A percentile compares a stretch with the other conserved stretches of the same genome.
Evolutionary conservation across 2,113 vertebrate species (phyloP).

Genomic region (Anolis carolinensis): DNA sequence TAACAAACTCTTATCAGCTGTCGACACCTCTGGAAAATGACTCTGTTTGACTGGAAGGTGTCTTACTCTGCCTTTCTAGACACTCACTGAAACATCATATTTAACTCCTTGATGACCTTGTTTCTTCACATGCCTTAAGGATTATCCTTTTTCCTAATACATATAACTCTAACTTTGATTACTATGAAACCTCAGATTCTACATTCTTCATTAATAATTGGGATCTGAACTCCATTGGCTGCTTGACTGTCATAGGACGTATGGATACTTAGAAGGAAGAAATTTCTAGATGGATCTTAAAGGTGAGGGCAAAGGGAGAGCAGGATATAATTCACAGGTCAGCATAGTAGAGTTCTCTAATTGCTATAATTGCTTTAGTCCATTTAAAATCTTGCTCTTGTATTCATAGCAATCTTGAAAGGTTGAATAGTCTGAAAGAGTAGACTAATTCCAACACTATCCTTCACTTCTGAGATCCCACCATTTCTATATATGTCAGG

Average conservation of each 20-base stretch:
- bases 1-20: no score
- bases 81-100: no score
- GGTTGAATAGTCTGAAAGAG: background rate
- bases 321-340: background rate
- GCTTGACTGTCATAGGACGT: background rate
- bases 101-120: no score
- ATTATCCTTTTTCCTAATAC: no score
- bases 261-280: no score
- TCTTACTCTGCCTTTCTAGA: no score
- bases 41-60: no score
- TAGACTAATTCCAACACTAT: background rate
- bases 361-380: background rate
- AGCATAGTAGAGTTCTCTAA: background rate
- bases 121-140: no score
- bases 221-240: background rate
- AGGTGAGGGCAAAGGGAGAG: background rate
- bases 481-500: background rate
- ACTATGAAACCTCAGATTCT: background rate
- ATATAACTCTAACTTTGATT: no score
- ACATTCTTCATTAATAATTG: background rate
- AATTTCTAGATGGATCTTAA: background rate
- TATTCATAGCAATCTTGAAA: background rate
- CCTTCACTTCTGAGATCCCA: background rate
- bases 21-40: no score
- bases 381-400: background rate